Evolutionary conservation across 92 coral and sea anemone species (phyloP).

Genomic region (Hydrozoanthus gracilis): DNA sequence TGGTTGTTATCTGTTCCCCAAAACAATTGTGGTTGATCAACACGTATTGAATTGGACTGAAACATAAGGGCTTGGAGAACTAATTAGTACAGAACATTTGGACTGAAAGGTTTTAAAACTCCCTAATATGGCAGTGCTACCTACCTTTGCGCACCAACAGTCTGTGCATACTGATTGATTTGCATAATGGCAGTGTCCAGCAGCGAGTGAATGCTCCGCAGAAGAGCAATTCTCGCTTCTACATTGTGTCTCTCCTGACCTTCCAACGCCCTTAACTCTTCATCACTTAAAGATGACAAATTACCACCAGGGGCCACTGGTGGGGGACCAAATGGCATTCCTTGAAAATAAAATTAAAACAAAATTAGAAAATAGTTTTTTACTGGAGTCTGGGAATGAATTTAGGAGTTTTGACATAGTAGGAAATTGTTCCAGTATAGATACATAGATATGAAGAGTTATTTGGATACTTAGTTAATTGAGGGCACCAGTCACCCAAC

Average conservation of each 20-base stretch:
- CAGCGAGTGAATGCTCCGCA: slow-evolving; percentile 87
- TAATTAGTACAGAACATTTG: too few relatives aligned
- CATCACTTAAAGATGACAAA: slow-evolving; percentile 73
- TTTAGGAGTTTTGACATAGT: too few relatives aligned
- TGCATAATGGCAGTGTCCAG: slow-evolving; percentile 93
- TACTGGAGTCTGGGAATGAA: too few relatives aligned
- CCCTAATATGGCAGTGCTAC: not conserved
- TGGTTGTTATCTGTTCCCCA: too few relatives aligned
- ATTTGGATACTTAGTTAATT: too few relatives aligned
- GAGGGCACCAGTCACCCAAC: too few relatives aligned
- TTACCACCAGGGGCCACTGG: slow-evolving; percentile 67
- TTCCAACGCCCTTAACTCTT: slow-evolving; percentile 85
- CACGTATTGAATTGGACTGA: too few relatives aligned
- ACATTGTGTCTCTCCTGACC: slow-evolving; percentile 92
- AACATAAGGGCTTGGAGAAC: too few relatives aligned
- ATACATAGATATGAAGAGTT: too few relatives aligned
- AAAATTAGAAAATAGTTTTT: not conserved
- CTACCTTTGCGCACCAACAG: slow-evolving; percentile 81
- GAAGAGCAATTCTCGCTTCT: slow-evolving; percentile 87
- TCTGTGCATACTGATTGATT: slow-evolving; percentile 86
- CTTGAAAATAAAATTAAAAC: slow-evolving; percentile 27
- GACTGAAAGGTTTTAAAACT: too few relatives aligned
- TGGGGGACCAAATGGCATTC: slow-evolving; percentile 73
- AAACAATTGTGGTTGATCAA: too few relatives aligned
- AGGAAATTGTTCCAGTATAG: too few relatives aligned